Evolutionary conservation across 1,140 invertebrate genomes (phyloP).

Genomic region (Drosophila aff.): DNA sequence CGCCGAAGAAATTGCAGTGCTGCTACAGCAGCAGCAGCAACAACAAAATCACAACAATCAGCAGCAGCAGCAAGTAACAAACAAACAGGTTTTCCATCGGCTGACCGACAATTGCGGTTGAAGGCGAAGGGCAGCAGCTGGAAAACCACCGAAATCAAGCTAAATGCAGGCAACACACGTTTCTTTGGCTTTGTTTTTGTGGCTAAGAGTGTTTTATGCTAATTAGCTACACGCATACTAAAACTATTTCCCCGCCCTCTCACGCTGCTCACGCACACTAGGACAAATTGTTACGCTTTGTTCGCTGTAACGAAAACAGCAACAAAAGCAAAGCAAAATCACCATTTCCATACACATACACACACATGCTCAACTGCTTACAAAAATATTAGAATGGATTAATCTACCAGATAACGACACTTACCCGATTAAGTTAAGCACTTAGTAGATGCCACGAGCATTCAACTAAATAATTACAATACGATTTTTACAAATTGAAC

Average conservation of each 20-base stretch:
- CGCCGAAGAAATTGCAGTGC: slow-evolving; percentile 58
- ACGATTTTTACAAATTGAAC: slow-evolving; percentile 4
- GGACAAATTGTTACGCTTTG: slow-evolving; percentile 62
- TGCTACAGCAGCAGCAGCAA: slow-evolving; percentile 23
- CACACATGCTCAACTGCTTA: slow-evolving; percentile 15
- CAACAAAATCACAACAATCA: slow-evolving; percentile 70
- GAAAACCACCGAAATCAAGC: slow-evolving; percentile 35
- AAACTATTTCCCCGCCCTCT: slow-evolving; percentile 1
- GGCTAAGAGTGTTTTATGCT: slow-evolving; percentile 55
- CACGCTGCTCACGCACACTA: slow-evolving; percentile 16
- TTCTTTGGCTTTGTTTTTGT: slow-evolving; percentile 45
- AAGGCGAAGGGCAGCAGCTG: slow-evolving; percentile 75
- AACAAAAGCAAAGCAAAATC: slow-evolving; percentile 55
- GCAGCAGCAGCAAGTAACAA: slow-evolving; percentile 32
- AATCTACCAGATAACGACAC: slow-evolving; percentile 16
- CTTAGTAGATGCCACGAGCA: background rate
- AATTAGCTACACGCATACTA: slow-evolving; percentile 49
- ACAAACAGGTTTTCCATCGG: slow-evolving; percentile 73
- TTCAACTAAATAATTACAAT: slow-evolving; percentile 2
- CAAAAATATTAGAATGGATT: slow-evolving; percentile 16
- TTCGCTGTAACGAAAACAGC: slow-evolving; percentile 49
- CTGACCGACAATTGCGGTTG: slow-evolving; percentile 70
- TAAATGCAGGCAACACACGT: slow-evolving; percentile 62
- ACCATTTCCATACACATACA: slow-evolving; percentile 33
- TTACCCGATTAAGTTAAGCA: slow-evolving; percentile 35